A percentile compares a stretch with the other conserved stretches of the same genome.
phyloP scores from a whole-genome alignment of 2,888 invertebrate species.

The Cacoxenus indagator region DNA sequence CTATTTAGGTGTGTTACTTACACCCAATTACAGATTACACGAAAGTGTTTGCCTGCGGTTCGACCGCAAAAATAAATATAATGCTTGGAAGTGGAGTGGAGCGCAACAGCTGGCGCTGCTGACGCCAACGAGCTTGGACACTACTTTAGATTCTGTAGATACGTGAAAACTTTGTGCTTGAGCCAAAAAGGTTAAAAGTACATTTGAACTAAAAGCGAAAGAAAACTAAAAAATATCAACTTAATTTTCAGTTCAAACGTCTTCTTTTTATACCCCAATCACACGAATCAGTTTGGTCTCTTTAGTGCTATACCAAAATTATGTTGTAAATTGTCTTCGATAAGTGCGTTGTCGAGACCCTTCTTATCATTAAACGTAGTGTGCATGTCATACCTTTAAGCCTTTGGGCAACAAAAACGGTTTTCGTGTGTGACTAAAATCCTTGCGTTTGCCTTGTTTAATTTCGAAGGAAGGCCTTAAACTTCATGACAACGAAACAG shows the following conservation, averaged over 20 bases:
- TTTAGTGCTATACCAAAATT: background rate
- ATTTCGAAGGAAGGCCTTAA: too few species aligned
- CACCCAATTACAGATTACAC: background rate
- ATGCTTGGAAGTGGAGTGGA: background rate
- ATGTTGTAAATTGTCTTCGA: conserved; percentile 1
- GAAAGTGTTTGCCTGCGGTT: background rate
- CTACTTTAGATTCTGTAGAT: background rate
- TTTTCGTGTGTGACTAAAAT: background rate
- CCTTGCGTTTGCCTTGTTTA: too few species aligned
- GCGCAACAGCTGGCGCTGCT: background rate
- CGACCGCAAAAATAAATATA: background rate
- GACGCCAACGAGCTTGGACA: background rate
- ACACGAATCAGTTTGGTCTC: background rate
- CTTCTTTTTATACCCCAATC: background rate
- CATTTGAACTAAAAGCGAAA: background rate
- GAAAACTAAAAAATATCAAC: background rate
- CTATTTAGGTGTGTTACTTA: background rate
- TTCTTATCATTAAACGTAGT: background rate
- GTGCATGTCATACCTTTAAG: background rate
- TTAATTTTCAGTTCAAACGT: background rate
- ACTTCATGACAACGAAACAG: too few species aligned
- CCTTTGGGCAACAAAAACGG: background rate
- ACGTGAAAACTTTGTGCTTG: background rate
- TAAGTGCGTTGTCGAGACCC: background rate
- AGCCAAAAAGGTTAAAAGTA: conserved; percentile 2